These are phyloP conservation scores for Lagopus muta DNA, from an alignment of 2,113 vertebrate species.

Conservation along the genomic window DNA sequence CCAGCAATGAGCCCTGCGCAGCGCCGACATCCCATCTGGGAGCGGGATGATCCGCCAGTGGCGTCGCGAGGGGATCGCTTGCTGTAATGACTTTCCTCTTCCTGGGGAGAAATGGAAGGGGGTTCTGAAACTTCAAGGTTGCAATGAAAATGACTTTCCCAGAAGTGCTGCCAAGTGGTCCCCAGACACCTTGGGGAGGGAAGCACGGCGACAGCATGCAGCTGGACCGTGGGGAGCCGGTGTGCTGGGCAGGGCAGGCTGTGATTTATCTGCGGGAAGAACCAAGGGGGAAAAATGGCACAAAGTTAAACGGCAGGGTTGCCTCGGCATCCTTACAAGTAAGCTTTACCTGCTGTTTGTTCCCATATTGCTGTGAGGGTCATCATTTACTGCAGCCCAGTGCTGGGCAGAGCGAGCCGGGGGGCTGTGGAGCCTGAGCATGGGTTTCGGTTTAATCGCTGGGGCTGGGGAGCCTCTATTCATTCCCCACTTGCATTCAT, in stretches of 20 bases:
- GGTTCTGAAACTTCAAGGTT: neutral
- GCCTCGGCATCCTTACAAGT: slow-evolving; percentile 56
- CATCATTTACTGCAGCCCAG: slow-evolving; percentile 27
- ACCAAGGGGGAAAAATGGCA: slow-evolving; percentile 44
- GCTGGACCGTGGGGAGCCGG: neutral
- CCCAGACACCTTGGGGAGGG: slow-evolving; percentile 24
- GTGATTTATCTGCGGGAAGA: slow-evolving; percentile 58
- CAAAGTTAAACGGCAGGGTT: slow-evolving; percentile 50
- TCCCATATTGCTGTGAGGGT: slow-evolving; percentile 44
- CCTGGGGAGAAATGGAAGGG: neutral
- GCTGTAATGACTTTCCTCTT: slow-evolving; percentile 49
- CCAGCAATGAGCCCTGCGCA: slow-evolving; percentile 47
- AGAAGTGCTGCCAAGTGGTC: slow-evolving; percentile 5
- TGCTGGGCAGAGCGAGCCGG: neutral
- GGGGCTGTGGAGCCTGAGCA: neutral
- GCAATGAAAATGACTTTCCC: neutral
- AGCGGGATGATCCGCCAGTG: slow-evolving; percentile 46
- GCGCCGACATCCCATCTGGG: slow-evolving; percentile 60
- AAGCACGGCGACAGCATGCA: neutral
- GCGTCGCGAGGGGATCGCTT: slow-evolving; percentile 4
- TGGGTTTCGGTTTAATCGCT: slow-evolving; percentile 45
- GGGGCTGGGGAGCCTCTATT: slow-evolving; percentile 59
- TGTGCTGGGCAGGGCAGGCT: slow-evolving; percentile 33
- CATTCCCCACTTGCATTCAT: slow-evolving; percentile 40
- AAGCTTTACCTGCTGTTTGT: slow-evolving; percentile 62